These are phyloP conservation scores for Scaptomyza parva DNA, from an alignment of 2,888 invertebrate species.

Conservation along the genomic window DNA sequence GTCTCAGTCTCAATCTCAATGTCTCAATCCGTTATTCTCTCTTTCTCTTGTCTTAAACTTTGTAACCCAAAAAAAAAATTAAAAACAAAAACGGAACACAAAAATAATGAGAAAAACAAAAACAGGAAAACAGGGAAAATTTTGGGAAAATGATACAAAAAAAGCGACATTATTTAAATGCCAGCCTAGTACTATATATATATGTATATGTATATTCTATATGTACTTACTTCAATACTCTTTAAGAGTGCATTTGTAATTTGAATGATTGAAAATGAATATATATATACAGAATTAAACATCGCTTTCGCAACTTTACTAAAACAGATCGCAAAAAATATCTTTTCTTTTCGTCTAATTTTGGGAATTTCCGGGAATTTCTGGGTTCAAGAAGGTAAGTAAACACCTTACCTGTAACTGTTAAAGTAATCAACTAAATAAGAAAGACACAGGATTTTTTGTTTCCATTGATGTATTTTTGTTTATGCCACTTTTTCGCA, in stretches of 20 bases:
- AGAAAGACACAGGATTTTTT: no score
- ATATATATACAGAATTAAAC: conserved; percentile 49
- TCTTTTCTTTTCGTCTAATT: conserved; percentile 1
- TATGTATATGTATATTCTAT: conserved; percentile 24
- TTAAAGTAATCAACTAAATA: no score
- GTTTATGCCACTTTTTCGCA: conserved; percentile 42
- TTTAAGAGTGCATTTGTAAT: conserved; percentile 71
- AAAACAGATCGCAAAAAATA: conserved; percentile 15
- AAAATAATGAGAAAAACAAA: conserved; percentile 42
- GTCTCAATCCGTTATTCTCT: conserved; percentile 18
- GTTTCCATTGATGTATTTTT: no score
- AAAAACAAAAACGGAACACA: conserved; percentile 23
- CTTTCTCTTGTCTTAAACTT: conserved; percentile 33
- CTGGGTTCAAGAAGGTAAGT: no score
- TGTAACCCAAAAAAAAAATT: conserved; percentile 45
- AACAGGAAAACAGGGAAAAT: conserved; percentile 9
- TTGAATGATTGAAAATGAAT: conserved; percentile 59
- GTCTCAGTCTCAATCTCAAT: conserved; percentile 13
- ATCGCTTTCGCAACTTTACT: conserved; percentile 76
- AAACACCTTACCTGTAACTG: no score
- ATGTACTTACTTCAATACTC: conserved; percentile 55
- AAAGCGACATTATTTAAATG: conserved; percentile 28
- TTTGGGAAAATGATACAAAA: conserved; percentile 29
- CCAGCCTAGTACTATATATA: conserved; percentile 10
- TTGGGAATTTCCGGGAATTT: no score